These are phyloP conservation scores for Gymnosoma rotundatum DNA, from an alignment of 2,888 invertebrate species.

Conservation along the genomic window DNA sequence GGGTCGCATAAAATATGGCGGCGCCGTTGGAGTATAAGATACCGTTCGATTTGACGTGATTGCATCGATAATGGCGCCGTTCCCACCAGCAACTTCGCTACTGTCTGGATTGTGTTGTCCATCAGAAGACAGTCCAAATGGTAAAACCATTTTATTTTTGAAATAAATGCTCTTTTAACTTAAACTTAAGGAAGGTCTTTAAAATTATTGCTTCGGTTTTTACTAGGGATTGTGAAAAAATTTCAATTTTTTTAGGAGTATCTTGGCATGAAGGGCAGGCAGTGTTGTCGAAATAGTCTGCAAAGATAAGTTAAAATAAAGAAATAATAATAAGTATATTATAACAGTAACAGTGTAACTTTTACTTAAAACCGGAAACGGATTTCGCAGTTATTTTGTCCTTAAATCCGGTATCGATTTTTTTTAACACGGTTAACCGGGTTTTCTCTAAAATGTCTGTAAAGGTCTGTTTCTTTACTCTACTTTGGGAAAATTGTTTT, in stretches of 20 bases:
- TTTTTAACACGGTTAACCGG: no score
- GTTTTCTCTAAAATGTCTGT: no score
- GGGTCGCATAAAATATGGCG: constrained; percentile 78
- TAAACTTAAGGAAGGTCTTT: constrained; percentile 34
- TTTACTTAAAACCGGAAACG: background rate
- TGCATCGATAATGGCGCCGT: constrained; percentile 7
- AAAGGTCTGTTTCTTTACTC: no score
- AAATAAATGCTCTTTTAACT: constrained; percentile 48
- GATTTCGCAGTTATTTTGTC: no score
- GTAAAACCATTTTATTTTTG: constrained; percentile 79
- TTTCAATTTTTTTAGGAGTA: constrained; percentile 54
- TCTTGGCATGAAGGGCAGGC: constrained; percentile 72
- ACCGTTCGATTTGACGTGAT: constrained; percentile 48
- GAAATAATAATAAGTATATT: background rate
- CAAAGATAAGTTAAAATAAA: constrained; percentile 33
- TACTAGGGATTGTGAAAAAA: background rate
- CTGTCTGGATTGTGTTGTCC: constrained; percentile 77
- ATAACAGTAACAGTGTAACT: no score
- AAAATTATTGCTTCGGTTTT: constrained; percentile 71
- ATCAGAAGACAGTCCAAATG: constrained; percentile 80
- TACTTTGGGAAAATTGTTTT: no score
- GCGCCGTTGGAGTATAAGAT: constrained; percentile 77
- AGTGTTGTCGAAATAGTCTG: constrained; percentile 72
- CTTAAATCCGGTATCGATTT: no score
- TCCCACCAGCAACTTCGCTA: background rate